Evolutionary conservation across 2,888 invertebrate species (phyloP), one percentile per base, ranked within the genome.

Genomic region (Endotricha flammealis): DNA sequence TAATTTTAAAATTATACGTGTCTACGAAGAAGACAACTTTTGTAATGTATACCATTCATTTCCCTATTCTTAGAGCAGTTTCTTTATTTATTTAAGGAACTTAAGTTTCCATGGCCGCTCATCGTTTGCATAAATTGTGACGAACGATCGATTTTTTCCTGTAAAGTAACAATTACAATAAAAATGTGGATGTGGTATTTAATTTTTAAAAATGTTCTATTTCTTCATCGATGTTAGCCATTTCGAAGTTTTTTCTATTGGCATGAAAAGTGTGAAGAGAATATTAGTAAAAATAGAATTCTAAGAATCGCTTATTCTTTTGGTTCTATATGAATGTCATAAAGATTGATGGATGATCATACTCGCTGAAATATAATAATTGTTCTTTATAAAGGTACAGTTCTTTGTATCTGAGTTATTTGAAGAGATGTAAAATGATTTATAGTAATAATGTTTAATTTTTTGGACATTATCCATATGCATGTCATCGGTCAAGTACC

Each of bases 91-190:
- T n/a, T n/a, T n/a, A n/a, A n/a, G 32, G 49, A 50, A 60, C 50
- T 62, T 57, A 57, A 57, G 53, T 60, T 57, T 64, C 53, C 53
- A 51, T 48, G 50, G 53, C 55, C 53, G 51, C 52, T 43, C 46
- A 44, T 55, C 53, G 66, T 70, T 72, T 70, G 65, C 66, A 69
- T 71, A 62, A 55, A 64, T 69, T 64, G 61, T 38, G 44, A 51
- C 9, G 9, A 36, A 29, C 13, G 24, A 32, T 25, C 24, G 16
- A 16, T 25, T 13, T 3, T 11, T 2, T 4, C 2, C 10, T 25
- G n/a, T n/a, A n/a, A n/a, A 6, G 20, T 2, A 16, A 20, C 6
- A 2, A 20, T n/a, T 20, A 20, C 3, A 20, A 20, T 20, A n/a
- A n/a, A n/a, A n/a, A 8, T 20, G 6, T 20, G 20, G 20, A 20